Evolutionary conservation across 2,797 vertebrate species (phyloP), one percentile per base, ranked within the genome.

Genomic region (Myotis vivesi): DNA sequence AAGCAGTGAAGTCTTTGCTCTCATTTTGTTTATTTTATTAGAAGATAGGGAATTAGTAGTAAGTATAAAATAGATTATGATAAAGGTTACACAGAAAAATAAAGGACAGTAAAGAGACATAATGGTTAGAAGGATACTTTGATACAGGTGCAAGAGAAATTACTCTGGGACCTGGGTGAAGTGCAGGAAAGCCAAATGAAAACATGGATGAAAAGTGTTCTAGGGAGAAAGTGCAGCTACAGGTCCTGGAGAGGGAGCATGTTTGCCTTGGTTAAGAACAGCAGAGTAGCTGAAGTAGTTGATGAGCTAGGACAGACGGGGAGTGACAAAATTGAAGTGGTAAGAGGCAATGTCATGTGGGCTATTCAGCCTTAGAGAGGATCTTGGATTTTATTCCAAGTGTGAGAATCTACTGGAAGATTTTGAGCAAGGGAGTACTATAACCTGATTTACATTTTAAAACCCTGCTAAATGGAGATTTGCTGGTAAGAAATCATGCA

Each of bases 1-100:
- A 90, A 59, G 28, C 1, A 77, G 23, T 13, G n/a, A 91, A 41
- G 28, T 28, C 30, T 44, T 82, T 59, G 3, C 9, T 22, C 15
- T 73, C 41, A 55, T 1, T 91, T 68, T 94, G 16, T 82, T 72
- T 73, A 76, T 62, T 87, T 3, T 55, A 57, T 55, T 57, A 41
- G 88, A 75, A 76, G 5, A 92, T 6, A 64, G 5, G 25, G 20
- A 59, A 46, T 83, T 66, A 28, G 10, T 66, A 28, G 10, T 41
- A 69, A 59, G 3, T 46, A 30, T 36, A 62, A 71, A 49, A 92
- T 72, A 69, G 9, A 49, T 38, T 36, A 8, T 72, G 25, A 59
- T 55, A 77, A 68, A 84, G 38, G 5, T 64, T 76, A 85, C 77
- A n/a, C 30, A 77, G 53, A 46, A 87, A 64, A 41, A 12, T 8